Conservation (phyloP, 2,888 invertebrate genomes). For the Drosophila anomelani region DNA sequence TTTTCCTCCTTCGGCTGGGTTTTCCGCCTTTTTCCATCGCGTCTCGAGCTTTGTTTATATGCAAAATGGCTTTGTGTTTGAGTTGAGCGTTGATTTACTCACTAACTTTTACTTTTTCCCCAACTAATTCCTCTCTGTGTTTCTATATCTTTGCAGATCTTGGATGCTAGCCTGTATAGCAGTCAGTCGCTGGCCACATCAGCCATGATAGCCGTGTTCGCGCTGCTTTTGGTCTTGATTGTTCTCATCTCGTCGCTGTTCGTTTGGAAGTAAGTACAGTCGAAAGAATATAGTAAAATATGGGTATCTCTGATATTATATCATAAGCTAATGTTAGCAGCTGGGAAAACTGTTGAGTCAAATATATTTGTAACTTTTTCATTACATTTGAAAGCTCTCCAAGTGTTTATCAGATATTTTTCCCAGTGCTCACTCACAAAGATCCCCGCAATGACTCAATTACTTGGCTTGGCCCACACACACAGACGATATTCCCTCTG, state of each 20-base stretch:
- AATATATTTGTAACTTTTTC: neutral
- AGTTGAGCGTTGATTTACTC: slow-evolving; percentile 59
- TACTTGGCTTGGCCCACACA: slow-evolving; percentile 48
- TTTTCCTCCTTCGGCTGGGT: slow-evolving; percentile 41
- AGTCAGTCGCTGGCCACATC: slow-evolving; percentile 93
- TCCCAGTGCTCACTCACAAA: slow-evolving; percentile 2
- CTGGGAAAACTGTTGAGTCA: neutral
- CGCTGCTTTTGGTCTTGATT: slow-evolving; percentile 90
- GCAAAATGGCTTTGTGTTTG: slow-evolving; percentile 76
- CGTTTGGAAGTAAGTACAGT: slow-evolving; percentile 93
- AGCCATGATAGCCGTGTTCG: slow-evolving; percentile 93
- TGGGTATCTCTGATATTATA: neutral
- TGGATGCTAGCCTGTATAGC: slow-evolving; percentile 94
- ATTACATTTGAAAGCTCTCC: neutral
- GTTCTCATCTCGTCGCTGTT: slow-evolving; percentile 92
- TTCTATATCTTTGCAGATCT: slow-evolving; percentile 88
- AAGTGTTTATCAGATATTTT: neutral
- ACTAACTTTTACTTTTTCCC: slow-evolving; percentile 55
- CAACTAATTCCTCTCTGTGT: slow-evolving; percentile 31
- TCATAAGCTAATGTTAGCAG: neutral
- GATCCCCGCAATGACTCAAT: slow-evolving; percentile 67
- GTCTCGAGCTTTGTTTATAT: slow-evolving; percentile 50
- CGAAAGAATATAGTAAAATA: neutral
- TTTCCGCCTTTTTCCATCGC: slow-evolving; percentile 19
- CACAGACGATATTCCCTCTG: slow-evolving; percentile 10